Base-by-base conservation (phyloP, 2,797 vertebrate species). In the Oryzias dopingdopingensis region DNA sequence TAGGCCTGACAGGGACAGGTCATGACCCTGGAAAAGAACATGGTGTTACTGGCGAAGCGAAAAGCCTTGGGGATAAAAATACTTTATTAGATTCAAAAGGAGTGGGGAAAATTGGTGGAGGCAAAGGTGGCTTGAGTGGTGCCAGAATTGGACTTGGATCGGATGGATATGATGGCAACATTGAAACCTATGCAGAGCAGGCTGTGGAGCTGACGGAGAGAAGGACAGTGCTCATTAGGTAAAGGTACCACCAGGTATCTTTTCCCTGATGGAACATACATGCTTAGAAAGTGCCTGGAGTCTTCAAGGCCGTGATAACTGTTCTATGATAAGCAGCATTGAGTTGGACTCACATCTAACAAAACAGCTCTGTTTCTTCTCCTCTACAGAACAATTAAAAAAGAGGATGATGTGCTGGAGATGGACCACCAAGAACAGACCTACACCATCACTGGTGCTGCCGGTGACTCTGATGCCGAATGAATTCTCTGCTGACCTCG, bases 181-280 rank as follows among this genome's bases (percentile, higher is more conserved):
- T 45, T 7, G 85, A 89, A 13, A 49, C 60, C 70, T 86, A 83
- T 45, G 49, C 74, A 45, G 89, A 85, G 50, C 89, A 92, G 72
- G 86, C 89, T 26, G 86, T 92, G 73, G 91, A 93, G 72, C 78
- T 85, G 81, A 92, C 86, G 0, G 89, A 92, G 81, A 89, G 87
- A 61, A 91, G 90, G 80, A 91, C 91, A 6, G 87, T 92, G 54
- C 80, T 92, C n/a, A 91, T 92, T 74, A 93, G 91, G 92, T 92
- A 91, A 88, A 79, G 76, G 77, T 77, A 69, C 67, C 66, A 62
- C 51, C 46, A 56, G 61, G 52, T 67, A 74, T 65, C 32, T 57
- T 67, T 69, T 60, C 20, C 47, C 42, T 50, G 29, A 57, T 57
- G 20, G 14, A 41, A 26, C 14, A 29, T 5, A 42, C 6, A 14